Conservation (phyloP, 2,113 vertebrate species). For the Lepisosteus oculatus region DNA sequence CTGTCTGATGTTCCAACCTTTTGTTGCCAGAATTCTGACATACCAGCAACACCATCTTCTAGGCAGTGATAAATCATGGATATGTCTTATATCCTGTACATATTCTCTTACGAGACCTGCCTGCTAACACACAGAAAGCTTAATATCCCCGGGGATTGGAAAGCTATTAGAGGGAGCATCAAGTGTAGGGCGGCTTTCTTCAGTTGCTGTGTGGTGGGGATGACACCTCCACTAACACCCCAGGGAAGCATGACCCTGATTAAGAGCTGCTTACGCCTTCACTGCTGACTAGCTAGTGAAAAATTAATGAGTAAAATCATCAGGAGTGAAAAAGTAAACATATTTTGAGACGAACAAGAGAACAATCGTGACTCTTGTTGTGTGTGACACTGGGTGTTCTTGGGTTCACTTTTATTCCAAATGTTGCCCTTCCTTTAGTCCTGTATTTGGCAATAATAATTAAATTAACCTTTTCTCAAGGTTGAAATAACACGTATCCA, state of each 20-base stretch:
- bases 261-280: conserved; percentile 11
- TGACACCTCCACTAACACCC: background rate
- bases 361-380: too few relatives aligned
- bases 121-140: background rate
- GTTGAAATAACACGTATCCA: too few relatives aligned
- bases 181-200: background rate
- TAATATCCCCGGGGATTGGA: background rate
- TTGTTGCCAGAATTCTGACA: too few relatives aligned
- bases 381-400: too few relatives aligned
- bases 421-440: too few relatives aligned
- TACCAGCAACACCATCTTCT: too few relatives aligned
- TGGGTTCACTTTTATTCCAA: too few relatives aligned
- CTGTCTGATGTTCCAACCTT: too few relatives aligned
- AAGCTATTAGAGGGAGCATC: background rate
- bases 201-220: background rate
- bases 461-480: too few relatives aligned
- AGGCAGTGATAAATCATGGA: too few relatives aligned
- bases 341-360: background rate
- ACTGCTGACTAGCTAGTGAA: background rate
- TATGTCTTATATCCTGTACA: background rate
- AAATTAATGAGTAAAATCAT: conserved; percentile 3
- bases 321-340: background rate
- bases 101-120: background rate
- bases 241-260: conserved; percentile 17
- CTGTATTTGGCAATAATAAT: too few relatives aligned